Conservation (phyloP, 2,113 vertebrate genomes). For the Ptilonorhynchus violaceus region DNA sequence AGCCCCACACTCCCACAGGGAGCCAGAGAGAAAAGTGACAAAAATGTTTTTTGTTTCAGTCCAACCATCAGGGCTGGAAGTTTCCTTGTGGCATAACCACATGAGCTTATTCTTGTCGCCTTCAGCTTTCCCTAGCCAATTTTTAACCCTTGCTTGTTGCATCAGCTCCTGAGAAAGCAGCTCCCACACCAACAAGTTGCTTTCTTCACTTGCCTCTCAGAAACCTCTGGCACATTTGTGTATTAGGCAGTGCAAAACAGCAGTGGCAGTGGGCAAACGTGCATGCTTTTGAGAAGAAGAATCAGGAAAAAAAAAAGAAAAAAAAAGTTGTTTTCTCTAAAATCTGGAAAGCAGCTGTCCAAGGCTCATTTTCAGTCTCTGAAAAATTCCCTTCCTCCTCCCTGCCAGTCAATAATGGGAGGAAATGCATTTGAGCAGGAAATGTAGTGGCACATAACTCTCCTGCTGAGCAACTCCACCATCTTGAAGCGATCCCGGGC, state of each 20-base stretch:
- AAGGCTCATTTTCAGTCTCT: background rate
- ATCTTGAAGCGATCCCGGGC: background rate
- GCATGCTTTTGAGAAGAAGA: background rate
- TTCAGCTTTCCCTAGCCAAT: background rate
- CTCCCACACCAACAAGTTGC: background rate
- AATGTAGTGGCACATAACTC: background rate
- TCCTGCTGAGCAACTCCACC: background rate
- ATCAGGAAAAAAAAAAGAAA: background rate
- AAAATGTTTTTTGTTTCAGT: background rate
- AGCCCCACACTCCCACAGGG: background rate
- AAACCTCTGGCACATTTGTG: background rate
- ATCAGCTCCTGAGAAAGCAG: background rate
- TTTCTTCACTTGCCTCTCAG: background rate
- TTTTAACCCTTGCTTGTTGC: background rate
- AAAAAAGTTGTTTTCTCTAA: background rate
- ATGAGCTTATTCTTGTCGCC: background rate
- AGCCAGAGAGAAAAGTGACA: background rate
- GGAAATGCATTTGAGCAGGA: background rate
- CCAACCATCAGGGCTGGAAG: background rate
- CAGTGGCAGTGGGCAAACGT: background rate
- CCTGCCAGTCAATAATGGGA: background rate
- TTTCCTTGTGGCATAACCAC: background rate
- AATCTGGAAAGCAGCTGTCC: constrained; percentile 1
- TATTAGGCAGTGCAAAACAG: background rate
- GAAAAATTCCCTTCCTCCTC: background rate